phyloP scores from a whole-genome alignment of 2,888 invertebrate genomes.

The Stenodera caucasica region DNA sequence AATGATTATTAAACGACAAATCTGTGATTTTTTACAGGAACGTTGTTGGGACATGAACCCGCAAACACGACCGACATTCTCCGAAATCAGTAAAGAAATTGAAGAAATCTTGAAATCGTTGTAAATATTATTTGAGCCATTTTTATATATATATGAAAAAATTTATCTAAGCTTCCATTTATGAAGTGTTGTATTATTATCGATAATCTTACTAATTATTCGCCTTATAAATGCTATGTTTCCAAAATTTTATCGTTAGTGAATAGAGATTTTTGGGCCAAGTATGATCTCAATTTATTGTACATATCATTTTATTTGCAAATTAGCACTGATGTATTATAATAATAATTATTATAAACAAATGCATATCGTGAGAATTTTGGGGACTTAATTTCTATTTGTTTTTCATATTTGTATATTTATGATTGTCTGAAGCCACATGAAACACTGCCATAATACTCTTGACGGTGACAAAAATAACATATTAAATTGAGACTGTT shows the following conservation, averaged over 20 bases:
- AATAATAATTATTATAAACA: not conserved
- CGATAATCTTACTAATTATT: conserved; percentile 14
- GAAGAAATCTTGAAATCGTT: conserved; percentile 57
- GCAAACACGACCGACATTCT: conserved; percentile 68
- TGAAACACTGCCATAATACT: conserved; percentile 50
- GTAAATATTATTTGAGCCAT: conserved; percentile 43
- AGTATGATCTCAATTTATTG: conserved; percentile 7
- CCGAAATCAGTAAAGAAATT: conserved; percentile 60
- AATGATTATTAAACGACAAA: not conserved
- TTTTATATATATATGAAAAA: conserved; percentile 35
- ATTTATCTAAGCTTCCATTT: conserved; percentile 42
- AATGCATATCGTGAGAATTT: not conserved
- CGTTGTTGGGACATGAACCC: conserved; percentile 71
- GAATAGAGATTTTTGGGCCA: conserved; percentile 1
- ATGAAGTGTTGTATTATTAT: conserved; percentile 15
- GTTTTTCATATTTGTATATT: conserved; percentile 41
- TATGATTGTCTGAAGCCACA: conserved; percentile 50
- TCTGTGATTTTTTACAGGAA: conserved; percentile 51
- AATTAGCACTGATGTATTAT: not conserved
- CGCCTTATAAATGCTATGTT: conserved; percentile 25
- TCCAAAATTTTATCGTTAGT: conserved; percentile 18
- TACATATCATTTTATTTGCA: not conserved
- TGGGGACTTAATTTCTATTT: not conserved
- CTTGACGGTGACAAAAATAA: conserved; percentile 21
- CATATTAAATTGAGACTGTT: conserved; percentile 27